A percentile compares a stretch with the other conserved stretches of the same genome.
These are phyloP conservation scores for Clangula hyemalis DNA, from an alignment of 2,797 vertebrate species.

Conservation along the genomic window DNA sequence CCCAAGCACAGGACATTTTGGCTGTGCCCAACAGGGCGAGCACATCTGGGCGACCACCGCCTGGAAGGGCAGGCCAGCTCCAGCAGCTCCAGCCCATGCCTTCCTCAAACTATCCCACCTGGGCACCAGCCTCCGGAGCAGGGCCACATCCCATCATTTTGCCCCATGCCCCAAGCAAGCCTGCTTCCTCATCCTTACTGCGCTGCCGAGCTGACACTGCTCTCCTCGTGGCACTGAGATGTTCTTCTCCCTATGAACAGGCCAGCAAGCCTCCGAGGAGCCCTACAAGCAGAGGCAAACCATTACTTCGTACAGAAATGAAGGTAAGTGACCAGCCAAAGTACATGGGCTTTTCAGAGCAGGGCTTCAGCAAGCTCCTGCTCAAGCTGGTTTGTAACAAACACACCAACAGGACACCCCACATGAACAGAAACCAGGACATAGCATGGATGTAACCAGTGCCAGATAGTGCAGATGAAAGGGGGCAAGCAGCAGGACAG, in stretches of 20 bases:
- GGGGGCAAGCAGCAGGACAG: neutral
- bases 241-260: conserved; percentile 51
- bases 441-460: rapidly evolving
- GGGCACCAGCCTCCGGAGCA: too few species aligned
- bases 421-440: neutral
- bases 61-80: neutral
- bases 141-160: neutral
- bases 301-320: conserved; percentile 31
- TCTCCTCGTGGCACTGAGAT: neutral
- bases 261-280: neutral
- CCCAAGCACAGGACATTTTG: neutral
- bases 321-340: conserved; percentile 61
- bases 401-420: neutral
- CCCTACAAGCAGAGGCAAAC: conserved; percentile 25
- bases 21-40: neutral
- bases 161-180: neutral
- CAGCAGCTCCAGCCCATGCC: neutral
- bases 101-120: neutral
- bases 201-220: neutral
- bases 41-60: neutral
- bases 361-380: neutral
- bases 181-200: neutral
- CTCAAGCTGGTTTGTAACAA: neutral
- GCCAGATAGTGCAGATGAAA: neutral
- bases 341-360: neutral